Percentiles rank a stretch among this genome's conserved stretches.
Evolutionary conservation across 1,140 invertebrate species (phyloP).

Genomic region (Metaphire vulgaris): DNA sequence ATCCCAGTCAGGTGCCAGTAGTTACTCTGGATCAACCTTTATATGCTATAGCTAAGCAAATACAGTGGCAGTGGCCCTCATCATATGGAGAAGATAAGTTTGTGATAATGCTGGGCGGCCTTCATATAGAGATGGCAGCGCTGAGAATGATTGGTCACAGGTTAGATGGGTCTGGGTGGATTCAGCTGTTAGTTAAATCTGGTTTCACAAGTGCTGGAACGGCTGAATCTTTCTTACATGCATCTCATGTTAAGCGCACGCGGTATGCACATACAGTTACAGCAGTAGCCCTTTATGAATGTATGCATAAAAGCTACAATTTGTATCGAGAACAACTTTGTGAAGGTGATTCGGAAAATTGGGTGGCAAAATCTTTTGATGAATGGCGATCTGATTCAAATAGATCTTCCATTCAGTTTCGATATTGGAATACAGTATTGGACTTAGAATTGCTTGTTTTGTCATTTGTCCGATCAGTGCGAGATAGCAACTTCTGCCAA

Average conservation of each 20-base stretch:
- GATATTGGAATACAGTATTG: not conserved
- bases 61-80: conserved; percentile 35
- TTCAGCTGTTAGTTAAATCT: conserved; percentile 13
- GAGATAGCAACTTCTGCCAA: not conserved
- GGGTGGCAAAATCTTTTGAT: too few relatives aligned
- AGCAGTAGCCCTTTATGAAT: not conserved
- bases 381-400: not conserved
- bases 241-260: not conserved
- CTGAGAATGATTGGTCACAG: conserved; percentile 34
- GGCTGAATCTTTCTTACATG: too few relatives aligned
- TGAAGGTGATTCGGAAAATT: too few relatives aligned
- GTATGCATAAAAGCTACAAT: too few relatives aligned
- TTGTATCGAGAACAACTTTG: too few relatives aligned
- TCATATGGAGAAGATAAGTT: conserved; percentile 32
- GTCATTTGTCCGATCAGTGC: not conserved
- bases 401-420: conserved; percentile 4
- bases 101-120: conserved; percentile 36
- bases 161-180: conserved; percentile 33
- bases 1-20: not conserved
- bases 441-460: not conserved
- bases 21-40: conserved; percentile 31
- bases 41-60: conserved; percentile 34
- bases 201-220: not conserved
- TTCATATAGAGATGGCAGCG: conserved; percentile 35
- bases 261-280: conserved; percentile 1